Percentiles rank a stretch among this genome's conserved stretches.
phyloP scores from a whole-genome alignment of 2,888 invertebrate genomes.

The Synergus itoensis region DNA sequence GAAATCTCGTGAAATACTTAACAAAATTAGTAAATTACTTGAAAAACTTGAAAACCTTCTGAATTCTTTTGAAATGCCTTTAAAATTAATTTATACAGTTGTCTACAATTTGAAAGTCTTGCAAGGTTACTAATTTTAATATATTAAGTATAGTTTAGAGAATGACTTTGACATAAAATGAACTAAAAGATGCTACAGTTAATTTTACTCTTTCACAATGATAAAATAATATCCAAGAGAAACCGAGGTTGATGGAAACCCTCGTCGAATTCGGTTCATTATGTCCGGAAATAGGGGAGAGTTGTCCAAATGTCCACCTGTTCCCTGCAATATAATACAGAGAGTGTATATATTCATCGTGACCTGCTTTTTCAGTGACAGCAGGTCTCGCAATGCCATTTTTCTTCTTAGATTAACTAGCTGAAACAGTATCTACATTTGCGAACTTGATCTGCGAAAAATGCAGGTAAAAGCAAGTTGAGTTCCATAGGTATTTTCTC shows the following conservation, averaged over 20 bases:
- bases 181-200: too few relatives aligned
- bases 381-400: not conserved
- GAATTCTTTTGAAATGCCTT: too few relatives aligned
- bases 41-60: too few relatives aligned
- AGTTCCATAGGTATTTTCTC: slow-evolving; percentile 21
- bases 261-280: not conserved
- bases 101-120: too few relatives aligned
- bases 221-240: not conserved
- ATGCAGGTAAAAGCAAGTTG: slow-evolving; percentile 16
- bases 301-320: slow-evolving; percentile 52
- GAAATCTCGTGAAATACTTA: too few relatives aligned
- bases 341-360: not conserved
- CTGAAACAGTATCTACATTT: slow-evolving; percentile 17
- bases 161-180: too few relatives aligned
- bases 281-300: slow-evolving; percentile 52
- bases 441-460: slow-evolving; percentile 23
- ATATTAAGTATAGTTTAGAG: too few relatives aligned
- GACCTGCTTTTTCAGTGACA: slow-evolving; percentile 4
- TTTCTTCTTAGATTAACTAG: not conserved
- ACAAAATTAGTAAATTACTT: too few relatives aligned
- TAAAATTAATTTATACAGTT: too few relatives aligned
- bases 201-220: too few relatives aligned
- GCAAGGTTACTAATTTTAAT: too few relatives aligned
- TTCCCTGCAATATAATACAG: slow-evolving; percentile 50
- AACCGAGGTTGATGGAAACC: not conserved